Evolutionary conservation across 1,140 invertebrate genomes (phyloP).

Genomic region (Trachymyrmex cornetzi): DNA sequence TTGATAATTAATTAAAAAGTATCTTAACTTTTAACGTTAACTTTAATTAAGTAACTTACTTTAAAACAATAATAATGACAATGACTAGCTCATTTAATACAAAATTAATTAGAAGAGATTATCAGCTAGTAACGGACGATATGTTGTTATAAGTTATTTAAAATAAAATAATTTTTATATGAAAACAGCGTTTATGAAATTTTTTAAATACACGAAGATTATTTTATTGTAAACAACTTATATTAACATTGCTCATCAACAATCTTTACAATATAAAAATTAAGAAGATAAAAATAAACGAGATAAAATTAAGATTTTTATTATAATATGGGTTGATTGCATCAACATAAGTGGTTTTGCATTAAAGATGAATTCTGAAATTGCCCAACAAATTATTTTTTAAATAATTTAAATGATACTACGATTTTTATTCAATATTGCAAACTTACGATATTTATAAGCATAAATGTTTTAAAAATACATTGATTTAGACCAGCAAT

Average conservation of each 20-base stretch:
- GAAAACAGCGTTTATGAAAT: no score
- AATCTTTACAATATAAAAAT: neutral
- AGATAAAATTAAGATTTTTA: neutral
- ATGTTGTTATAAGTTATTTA: no score
- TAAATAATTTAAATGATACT: neutral
- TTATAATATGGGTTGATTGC: neutral
- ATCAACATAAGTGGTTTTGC: neutral
- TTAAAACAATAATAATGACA: neutral
- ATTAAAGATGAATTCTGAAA: neutral
- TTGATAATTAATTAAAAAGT: conserved; percentile 29
- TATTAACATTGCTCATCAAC: no score
- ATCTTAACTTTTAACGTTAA: neutral
- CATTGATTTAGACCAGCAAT: neutral
- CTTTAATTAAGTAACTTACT: neutral
- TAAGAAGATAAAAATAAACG: neutral
- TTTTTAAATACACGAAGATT: no score
- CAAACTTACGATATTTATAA: neutral
- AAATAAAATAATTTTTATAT: no score
- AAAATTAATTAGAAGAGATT: no score
- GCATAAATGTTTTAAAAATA: neutral
- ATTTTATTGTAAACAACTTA: no score
- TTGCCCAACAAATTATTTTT: neutral
- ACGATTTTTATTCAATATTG: neutral
- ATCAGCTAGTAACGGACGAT: no score
- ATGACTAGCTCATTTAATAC: no score